Evolutionary conservation across 2,113 vertebrate species (phyloP).

Genomic region (Rafetus swinhoei): DNA sequence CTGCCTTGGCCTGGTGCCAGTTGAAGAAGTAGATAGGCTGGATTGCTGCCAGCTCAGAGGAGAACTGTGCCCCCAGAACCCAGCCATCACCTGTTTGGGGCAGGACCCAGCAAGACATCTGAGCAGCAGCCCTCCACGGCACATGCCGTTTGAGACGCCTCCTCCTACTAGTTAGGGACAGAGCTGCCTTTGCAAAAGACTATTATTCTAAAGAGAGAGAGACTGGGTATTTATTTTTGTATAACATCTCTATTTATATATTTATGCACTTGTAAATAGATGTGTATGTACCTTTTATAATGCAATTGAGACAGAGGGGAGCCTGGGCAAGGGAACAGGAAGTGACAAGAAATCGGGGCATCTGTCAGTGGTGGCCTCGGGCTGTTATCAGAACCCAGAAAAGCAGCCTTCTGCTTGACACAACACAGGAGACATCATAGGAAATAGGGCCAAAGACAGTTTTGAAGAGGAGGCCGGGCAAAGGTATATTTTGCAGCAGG

Average conservation of each 20-base stretch:
- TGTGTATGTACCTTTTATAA: constrained; percentile 85
- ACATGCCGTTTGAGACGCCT: constrained; percentile 76
- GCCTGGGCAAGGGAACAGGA: constrained; percentile 65
- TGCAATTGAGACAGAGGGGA: constrained; percentile 83
- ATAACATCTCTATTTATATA: constrained; percentile 98
- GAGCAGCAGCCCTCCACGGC: constrained; percentile 61
- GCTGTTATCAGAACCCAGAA: not conserved
- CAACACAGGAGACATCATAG: not conserved
- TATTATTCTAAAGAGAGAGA: constrained; percentile 79
- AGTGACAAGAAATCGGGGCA: not conserved
- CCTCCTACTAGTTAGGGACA: constrained; percentile 72
- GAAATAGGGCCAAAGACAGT: not conserved
- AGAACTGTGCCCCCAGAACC: constrained; percentile 68
- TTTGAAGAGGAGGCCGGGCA: not conserved
- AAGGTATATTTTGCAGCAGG: not conserved
- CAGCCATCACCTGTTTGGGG: constrained; percentile 29
- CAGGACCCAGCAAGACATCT: constrained; percentile 71
- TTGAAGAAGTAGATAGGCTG: constrained; percentile 79
- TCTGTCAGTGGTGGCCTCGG: fast-evolving
- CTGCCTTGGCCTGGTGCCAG: constrained; percentile 82
- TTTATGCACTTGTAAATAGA: constrained; percentile 99
- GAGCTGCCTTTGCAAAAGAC: constrained; percentile 71
- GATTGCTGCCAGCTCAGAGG: constrained; percentile 70
- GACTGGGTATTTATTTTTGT: constrained; percentile 98
- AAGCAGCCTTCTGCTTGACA: not conserved